Percentiles rank a stretch among this genome's conserved stretches.
phyloP scores from a whole-genome alignment of 2,888 invertebrate genomes.

The Boloria euphrosyne region DNA sequence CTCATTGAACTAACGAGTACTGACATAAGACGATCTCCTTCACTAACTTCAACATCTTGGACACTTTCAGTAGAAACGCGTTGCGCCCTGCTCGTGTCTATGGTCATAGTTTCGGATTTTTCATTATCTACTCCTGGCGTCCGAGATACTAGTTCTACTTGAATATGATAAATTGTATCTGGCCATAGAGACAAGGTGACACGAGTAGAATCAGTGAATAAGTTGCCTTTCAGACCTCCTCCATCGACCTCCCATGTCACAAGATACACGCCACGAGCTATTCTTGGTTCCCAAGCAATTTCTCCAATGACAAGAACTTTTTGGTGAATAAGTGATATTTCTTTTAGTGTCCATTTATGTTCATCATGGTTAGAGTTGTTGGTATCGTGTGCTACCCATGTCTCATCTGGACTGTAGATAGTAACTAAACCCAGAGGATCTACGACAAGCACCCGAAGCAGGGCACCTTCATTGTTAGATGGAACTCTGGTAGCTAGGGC shows the following conservation, averaged over 20 bases:
- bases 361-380: constrained; percentile 77
- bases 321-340: constrained; percentile 87
- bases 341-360: constrained; percentile 84
- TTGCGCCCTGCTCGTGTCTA: constrained; percentile 84
- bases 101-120: constrained; percentile 85
- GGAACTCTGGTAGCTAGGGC: constrained; percentile 85
- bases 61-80: constrained; percentile 85
- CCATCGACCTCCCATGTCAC: constrained; percentile 93
- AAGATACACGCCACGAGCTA: constrained; percentile 86
- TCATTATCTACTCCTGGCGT: constrained; percentile 84
- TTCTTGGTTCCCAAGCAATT: constrained; percentile 87
- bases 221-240: constrained; percentile 90
- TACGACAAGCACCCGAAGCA: constrained; percentile 86
- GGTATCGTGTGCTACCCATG: constrained; percentile 80
- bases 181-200: constrained; percentile 91
- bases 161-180: constrained; percentile 90
- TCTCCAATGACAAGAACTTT: constrained; percentile 87
- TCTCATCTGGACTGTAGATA: constrained; percentile 86
- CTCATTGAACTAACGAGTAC: constrained; percentile 84
- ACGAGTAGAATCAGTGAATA: constrained; percentile 90
- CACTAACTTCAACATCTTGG: constrained; percentile 82
- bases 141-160: constrained; percentile 86
- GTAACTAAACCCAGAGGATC: constrained; percentile 87
- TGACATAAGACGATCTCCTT: constrained; percentile 83
- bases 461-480: constrained; percentile 84